phyloP scores from a whole-genome alignment of 2,888 invertebrate genomes.

The Megamerina dolium region DNA sequence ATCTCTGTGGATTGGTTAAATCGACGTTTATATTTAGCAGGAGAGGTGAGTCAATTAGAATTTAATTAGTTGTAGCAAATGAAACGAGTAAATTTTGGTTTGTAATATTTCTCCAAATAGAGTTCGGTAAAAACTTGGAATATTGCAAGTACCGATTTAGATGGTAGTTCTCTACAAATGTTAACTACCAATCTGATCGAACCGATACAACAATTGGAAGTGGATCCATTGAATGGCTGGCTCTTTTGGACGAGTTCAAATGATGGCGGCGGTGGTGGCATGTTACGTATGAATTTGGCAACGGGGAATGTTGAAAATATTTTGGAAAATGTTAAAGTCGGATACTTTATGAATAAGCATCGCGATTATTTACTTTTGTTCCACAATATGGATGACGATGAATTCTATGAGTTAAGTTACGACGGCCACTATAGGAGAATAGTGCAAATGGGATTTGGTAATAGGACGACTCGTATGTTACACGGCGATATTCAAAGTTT shows the following conservation, averaged over 20 bases:
- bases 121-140: slow-evolving; percentile 55
- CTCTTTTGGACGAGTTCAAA: slow-evolving; percentile 63
- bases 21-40: slow-evolving; percentile 74
- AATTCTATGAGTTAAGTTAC: slow-evolving; percentile 32
- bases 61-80: background rate
- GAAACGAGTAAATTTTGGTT: background rate
- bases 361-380: slow-evolving; percentile 28
- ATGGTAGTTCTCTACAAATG: slow-evolving; percentile 64
- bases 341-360: slow-evolving; percentile 26
- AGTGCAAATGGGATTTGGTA: no score
- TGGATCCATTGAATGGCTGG: slow-evolving; percentile 90
- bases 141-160: slow-evolving; percentile 69
- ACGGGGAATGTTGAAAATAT: slow-evolving; percentile 5
- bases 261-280: slow-evolving; percentile 9
- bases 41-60: slow-evolving; percentile 52
- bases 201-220: slow-evolving; percentile 74
- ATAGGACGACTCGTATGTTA: background rate
- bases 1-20: slow-evolving; percentile 87
- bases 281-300: slow-evolving; percentile 24
- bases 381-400: slow-evolving; percentile 19
- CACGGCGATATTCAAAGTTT: slow-evolving; percentile 27
- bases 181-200: slow-evolving; percentile 65
- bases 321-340: slow-evolving; percentile 2
- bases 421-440: slow-evolving; percentile 23
- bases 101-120: background rate